phyloP scores from a whole-genome alignment of 2,888 invertebrate species.

The Acronicta aceris region DNA sequence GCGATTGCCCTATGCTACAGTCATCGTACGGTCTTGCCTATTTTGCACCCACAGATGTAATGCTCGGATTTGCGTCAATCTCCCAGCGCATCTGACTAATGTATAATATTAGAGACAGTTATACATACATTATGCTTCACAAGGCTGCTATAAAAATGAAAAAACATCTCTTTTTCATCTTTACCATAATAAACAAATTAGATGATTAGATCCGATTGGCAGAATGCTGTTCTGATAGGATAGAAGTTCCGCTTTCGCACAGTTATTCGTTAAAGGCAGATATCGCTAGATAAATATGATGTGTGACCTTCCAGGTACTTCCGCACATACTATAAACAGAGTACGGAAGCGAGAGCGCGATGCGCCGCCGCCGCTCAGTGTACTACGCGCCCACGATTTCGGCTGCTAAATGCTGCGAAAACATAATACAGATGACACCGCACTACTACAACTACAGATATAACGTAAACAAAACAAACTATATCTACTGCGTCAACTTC shows the following conservation, averaged over 20 bases:
- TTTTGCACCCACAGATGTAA: conserved; percentile 67
- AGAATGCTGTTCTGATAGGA: conserved; percentile 25
- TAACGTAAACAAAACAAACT: conserved; percentile 70
- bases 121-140: conserved; percentile 17
- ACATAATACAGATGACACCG: conserved; percentile 62
- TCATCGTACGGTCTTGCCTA: conserved; percentile 60
- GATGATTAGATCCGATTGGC: conserved; percentile 16
- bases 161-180: conserved; percentile 19
- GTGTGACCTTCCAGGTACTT: conserved; percentile 79
- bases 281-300: conserved; percentile 71
- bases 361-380: conserved; percentile 53
- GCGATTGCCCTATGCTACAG: conserved; percentile 56
- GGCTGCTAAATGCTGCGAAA: conserved; percentile 54
- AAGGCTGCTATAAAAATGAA: conserved; percentile 29
- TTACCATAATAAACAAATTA: conserved; percentile 12
- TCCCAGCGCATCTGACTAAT: conserved; percentile 71
- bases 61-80: conserved; percentile 75
- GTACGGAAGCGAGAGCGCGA: conserved; percentile 77
- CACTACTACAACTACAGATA: conserved; percentile 54
- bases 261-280: conserved; percentile 66
- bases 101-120: conserved; percentile 66
- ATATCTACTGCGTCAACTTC: conserved; percentile 65
- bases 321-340: conserved; percentile 84
- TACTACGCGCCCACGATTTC: conserved; percentile 63
- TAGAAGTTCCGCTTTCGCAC: conserved; percentile 57